Base-by-base conservation (phyloP, 1,140 invertebrate genomes). In the Globodera ellingtonae region DNA sequence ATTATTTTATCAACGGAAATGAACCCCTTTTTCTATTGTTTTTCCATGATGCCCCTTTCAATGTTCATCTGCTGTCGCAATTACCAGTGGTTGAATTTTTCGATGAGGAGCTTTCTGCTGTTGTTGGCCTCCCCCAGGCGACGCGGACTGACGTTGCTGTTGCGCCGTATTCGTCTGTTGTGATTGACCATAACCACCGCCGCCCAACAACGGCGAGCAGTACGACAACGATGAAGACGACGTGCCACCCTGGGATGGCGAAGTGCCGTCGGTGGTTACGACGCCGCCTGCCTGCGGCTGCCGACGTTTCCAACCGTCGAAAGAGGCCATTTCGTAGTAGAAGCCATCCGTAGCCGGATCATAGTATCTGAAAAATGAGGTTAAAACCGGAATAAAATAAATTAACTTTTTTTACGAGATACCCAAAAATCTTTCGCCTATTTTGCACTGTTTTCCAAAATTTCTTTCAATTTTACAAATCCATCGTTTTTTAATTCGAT, bases 291-390 rank as follows among this genome's bases (percentile, higher is more conserved):
- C 44, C 18, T 50, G 21, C 15, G 87, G 86, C 48, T 84, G 83
- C 7, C 87, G 85, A 72, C 86, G 82, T 52, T 81, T 79, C 87
- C 87, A 88, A 52, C 87, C 87, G 74, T 88, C 88, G 9, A 88
- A 83, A 6, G 81, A 82, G 1, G 86, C 86, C 86, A 89, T 86
- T 71, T 89, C 88, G 67, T 86, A 88, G 80, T 83, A 87, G 78
- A 81, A 88, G 6, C 87, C 87, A 79, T 88, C 87, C 46, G 82
- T 82, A 8, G 56, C 74, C 6, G 86, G 78, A 72, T 88, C 87
- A 71, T 88, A 88, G 71, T 89, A 86, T 66, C 82, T 87, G 46
- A 48, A 50, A 24, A 24, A 24, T 24, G 24, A 24, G 24, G 21
- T 21, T 21, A 4, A 67, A 72, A 35, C 10, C 5, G 46, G 50